Percentiles rank a stretch among this genome's conserved stretches.
Evolutionary conservation across 2,888 invertebrate species (phyloP).

Genomic region (Apamea sordens): DNA sequence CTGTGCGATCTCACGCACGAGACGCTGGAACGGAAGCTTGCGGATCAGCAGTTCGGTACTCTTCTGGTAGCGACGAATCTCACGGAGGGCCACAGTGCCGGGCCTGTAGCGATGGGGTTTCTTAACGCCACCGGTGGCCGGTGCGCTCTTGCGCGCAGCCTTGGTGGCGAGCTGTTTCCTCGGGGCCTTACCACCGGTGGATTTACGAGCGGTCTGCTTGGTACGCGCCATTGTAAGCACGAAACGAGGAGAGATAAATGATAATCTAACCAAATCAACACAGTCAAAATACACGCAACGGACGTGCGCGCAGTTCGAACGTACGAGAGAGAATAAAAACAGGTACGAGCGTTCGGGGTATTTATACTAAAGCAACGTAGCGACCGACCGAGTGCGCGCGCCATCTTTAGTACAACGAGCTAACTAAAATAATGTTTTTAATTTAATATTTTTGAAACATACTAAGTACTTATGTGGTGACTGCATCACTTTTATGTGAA

Average conservation of each 20-base stretch:
- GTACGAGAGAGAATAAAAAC: conserved; percentile 19
- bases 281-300: too few species aligned
- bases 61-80: conserved; percentile 92
- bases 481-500: too few species aligned
- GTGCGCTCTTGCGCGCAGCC: conserved; percentile 94
- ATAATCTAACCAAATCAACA: too few species aligned
- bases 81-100: conserved; percentile 97
- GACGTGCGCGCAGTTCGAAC: conserved; percentile 12
- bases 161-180: conserved; percentile 96
- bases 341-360: accelerated
- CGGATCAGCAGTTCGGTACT: too few species aligned
- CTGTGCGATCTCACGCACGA: conserved; percentile 97
- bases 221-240: too few species aligned
- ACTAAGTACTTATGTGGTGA: too few species aligned
- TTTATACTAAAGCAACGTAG: conserved; percentile 4
- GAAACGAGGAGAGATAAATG: too few species aligned
- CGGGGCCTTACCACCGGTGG: conserved; percentile 96
- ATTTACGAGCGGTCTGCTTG: too few species aligned
- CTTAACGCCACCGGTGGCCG: conserved; percentile 96
- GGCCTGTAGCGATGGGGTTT: conserved; percentile 96
- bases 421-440: too few species aligned
- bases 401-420: too few species aligned
- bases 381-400: too few species aligned
- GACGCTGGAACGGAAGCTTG: conserved; percentile 54
- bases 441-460: too few species aligned